Percentiles rank a stretch among this genome's conserved stretches.
These are phyloP conservation scores for Carassius auratus DNA, from an alignment of 2,113 vertebrate species.

Conservation along the genomic window DNA sequence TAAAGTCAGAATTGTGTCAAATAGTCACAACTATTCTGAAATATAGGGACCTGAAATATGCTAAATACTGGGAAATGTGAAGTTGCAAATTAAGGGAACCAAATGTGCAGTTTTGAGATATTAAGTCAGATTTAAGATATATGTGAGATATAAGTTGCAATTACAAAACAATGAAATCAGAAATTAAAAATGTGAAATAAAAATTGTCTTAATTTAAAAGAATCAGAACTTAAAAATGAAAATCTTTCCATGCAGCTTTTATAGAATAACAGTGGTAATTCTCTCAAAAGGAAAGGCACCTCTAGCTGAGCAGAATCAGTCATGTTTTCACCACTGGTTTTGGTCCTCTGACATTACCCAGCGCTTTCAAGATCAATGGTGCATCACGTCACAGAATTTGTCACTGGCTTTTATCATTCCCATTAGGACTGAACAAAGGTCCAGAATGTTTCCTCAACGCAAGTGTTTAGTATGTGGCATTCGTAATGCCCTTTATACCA, in stretches of 20 bases:
- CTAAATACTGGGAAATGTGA: too few relatives aligned
- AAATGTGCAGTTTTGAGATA: too few relatives aligned
- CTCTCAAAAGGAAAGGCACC: neutral
- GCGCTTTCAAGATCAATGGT: neutral
- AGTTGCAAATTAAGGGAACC: too few relatives aligned
- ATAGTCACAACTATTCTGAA: too few relatives aligned
- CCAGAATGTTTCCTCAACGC: neutral
- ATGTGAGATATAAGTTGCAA: neutral
- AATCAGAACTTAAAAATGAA: neutral
- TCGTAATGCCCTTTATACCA: conserved; percentile 30
- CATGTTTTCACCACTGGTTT: conserved; percentile 6
- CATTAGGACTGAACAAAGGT: conserved; percentile 30
- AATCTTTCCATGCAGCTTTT: neutral
- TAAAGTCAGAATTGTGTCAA: too few relatives aligned
- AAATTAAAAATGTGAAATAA: neutral
- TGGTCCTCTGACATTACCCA: conserved; percentile 14
- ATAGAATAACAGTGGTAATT: neutral
- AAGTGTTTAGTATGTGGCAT: conserved; percentile 16
- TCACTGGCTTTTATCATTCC: conserved; percentile 33
- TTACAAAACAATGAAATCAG: neutral
- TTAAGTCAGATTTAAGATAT: too few relatives aligned
- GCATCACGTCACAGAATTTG: neutral
- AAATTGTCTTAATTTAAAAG: neutral
- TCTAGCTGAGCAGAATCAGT: conserved; percentile 3
- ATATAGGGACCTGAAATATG: too few relatives aligned